A percentile compares a stretch with the other conserved stretches of the same genome.
These are phyloP conservation scores for Gymnodraco acuticeps DNA, from an alignment of 2,797 vertebrate species.

Conservation along the genomic window DNA sequence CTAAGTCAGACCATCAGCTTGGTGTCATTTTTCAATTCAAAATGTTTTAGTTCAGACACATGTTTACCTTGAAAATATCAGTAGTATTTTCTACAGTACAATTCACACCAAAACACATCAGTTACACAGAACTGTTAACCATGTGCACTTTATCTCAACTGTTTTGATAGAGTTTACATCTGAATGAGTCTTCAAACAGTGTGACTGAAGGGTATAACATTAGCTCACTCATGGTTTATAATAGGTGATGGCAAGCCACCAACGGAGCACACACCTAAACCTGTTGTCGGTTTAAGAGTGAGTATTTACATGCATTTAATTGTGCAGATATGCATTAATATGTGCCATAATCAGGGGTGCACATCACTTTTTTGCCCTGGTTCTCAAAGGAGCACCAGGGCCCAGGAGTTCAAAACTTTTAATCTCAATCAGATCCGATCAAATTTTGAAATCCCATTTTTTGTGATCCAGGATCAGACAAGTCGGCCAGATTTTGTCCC, in stretches of 20 bases:
- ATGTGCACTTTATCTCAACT: background rate
- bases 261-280: background rate
- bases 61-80: background rate
- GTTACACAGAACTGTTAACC: background rate
- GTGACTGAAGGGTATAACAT: background rate
- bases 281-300: too few species aligned
- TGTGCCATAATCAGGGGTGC: too few species aligned
- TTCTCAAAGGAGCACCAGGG: too few species aligned
- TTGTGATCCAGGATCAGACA: too few species aligned
- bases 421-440: too few species aligned
- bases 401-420: too few species aligned
- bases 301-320: too few species aligned
- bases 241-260: background rate
- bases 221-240: background rate
- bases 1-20: constrained; percentile 71
- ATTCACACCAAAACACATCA: background rate
- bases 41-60: background rate
- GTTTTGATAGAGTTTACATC: background rate
- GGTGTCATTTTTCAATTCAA: background rate
- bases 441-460: too few species aligned
- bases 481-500: too few species aligned
- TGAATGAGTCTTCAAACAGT: background rate
- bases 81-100: background rate
- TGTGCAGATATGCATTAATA: too few species aligned
- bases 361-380: too few species aligned